Evolutionary conservation across 2,797 vertebrate species (phyloP).

Genomic region (Falco columbarius): DNA sequence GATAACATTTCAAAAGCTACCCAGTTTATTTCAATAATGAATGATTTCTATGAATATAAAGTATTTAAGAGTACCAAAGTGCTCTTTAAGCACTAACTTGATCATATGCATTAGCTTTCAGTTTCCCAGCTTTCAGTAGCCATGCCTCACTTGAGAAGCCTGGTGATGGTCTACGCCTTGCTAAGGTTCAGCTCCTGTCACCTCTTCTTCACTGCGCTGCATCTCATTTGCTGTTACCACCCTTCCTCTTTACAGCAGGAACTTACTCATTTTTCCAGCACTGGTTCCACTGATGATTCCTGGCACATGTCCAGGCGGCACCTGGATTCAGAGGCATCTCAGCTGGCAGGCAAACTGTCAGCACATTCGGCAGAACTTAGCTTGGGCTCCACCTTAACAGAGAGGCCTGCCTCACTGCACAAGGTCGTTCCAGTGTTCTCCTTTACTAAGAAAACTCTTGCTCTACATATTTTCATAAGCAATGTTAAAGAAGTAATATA

Average conservation of each 20-base stretch:
- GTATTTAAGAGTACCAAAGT: background rate
- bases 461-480: background rate
- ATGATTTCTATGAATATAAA: background rate
- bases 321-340: background rate
- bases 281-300: background rate
- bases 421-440: background rate
- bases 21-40: background rate
- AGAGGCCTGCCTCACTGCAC: background rate
- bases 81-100: background rate
- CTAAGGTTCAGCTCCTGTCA: background rate
- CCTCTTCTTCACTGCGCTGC: rapidly evolving
- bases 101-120: background rate
- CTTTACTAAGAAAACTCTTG: background rate
- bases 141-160: background rate
- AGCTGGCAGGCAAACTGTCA: background rate
- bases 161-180: background rate
- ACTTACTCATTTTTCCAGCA: background rate
- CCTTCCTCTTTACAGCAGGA: background rate
- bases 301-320: background rate
- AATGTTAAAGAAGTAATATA: background rate
- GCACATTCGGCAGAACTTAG: background rate
- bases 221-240: background rate
- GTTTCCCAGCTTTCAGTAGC: background rate
- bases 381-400: background rate
- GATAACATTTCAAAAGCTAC: background rate